These are phyloP conservation scores for Temnothorax longispinosus DNA, from an alignment of 1,140 invertebrate genomes.

Conservation along the genomic window DNA sequence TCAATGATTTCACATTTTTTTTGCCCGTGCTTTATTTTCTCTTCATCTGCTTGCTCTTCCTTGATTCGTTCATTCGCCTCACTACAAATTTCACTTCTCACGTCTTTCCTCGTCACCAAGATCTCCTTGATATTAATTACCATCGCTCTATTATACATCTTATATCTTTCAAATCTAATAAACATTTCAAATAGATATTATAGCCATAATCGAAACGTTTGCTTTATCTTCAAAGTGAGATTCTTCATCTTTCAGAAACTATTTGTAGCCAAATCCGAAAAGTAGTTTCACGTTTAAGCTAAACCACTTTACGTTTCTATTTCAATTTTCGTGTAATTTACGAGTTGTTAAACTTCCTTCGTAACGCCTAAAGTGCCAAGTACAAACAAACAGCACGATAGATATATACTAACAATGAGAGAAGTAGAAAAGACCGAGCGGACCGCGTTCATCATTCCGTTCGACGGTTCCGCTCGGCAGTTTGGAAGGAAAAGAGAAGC, in stretches of 20 bases:
- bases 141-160: background rate
- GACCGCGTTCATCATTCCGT: conserved; percentile 4
- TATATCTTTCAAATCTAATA: background rate
- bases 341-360: background rate
- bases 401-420: background rate
- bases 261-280: background rate
- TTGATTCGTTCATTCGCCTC: conserved; percentile 2
- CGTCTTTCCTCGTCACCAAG: background rate
- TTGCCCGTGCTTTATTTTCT: conserved; percentile 22
- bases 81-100: conserved; percentile 5
- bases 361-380: background rate
- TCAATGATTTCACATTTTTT: conserved; percentile 11
- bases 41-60: conserved; percentile 10
- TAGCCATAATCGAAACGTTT: background rate
- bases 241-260: background rate
- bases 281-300: background rate
- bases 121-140: background rate
- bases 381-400: conserved; percentile 17
- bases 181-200: background rate
- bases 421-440: background rate
- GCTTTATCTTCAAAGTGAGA: background rate
- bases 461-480: background rate
- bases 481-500: conserved; percentile 18
- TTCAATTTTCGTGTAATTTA: conserved; percentile 13
- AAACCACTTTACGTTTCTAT: background rate